These are phyloP conservation scores for Choreutis nemorana DNA, from an alignment of 2,888 invertebrate species.

Conservation along the genomic window DNA sequence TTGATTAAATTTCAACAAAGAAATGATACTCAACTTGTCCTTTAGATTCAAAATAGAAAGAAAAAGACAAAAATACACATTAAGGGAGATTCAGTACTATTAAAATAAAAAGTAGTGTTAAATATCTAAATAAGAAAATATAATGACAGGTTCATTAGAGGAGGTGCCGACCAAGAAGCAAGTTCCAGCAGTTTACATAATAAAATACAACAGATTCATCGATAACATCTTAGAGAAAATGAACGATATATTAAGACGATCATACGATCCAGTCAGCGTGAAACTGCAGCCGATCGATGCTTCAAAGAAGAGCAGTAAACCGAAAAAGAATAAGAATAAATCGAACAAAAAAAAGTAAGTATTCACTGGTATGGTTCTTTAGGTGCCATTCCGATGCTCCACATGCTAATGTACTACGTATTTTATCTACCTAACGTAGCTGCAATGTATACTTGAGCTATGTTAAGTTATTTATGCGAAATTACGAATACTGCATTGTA, in stretches of 20 bases:
- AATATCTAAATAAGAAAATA: no score
- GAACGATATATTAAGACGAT: slow-evolving; percentile 79
- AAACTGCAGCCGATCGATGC: slow-evolving; percentile 68
- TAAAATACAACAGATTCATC: slow-evolving; percentile 86
- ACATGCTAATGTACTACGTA: background rate
- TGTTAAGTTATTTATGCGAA: no score
- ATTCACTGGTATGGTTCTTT: background rate
- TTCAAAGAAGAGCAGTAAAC: slow-evolving; percentile 59
- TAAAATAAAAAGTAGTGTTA: slow-evolving; percentile 6
- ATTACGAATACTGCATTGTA: no score
- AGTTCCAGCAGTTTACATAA: slow-evolving; percentile 76
- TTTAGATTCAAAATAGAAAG: no score
- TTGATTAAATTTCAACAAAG: no score
- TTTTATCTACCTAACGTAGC: no score
- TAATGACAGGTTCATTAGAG: slow-evolving; percentile 50
- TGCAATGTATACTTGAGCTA: no score
- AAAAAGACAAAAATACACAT: no score
- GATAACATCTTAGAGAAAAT: slow-evolving; percentile 84
- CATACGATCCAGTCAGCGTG: slow-evolving; percentile 87
- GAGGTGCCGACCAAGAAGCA: slow-evolving; percentile 40
- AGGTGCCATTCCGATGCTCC: background rate
- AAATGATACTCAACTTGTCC: no score
- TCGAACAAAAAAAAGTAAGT: slow-evolving; percentile 43
- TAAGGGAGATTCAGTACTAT: slow-evolving; percentile 11
- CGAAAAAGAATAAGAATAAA: slow-evolving; percentile 51